A percentile compares a stretch with the other conserved stretches of the same genome.
Conservation (phyloP, 2,888 invertebrate genomes). For the Galerucella nymphaeae region DNA sequence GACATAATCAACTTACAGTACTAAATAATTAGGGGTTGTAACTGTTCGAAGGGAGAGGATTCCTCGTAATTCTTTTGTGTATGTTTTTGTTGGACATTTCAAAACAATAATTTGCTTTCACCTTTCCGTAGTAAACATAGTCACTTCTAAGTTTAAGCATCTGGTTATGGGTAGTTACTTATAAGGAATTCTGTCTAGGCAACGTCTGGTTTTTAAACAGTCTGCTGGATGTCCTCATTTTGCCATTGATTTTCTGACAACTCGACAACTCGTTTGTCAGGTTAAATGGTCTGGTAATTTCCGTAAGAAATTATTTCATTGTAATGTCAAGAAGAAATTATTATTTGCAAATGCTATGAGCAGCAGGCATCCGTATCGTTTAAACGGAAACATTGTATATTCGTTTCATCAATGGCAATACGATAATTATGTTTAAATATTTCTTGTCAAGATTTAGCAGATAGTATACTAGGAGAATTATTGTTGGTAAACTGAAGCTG, state of each 20-base stretch:
- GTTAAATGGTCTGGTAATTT: conserved; percentile 15
- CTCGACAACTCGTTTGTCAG: conserved; percentile 19
- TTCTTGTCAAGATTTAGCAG: background rate
- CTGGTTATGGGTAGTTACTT: conserved; percentile 41
- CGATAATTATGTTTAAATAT: background rate
- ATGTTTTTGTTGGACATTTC: background rate
- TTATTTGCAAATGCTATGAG: background rate
- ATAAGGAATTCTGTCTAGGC: conserved; percentile 46
- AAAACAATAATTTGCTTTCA: background rate
- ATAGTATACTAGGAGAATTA: background rate
- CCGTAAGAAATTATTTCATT: conserved; percentile 17
- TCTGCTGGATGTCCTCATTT: conserved; percentile 40
- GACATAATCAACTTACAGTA: no score
- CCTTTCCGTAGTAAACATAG: background rate
- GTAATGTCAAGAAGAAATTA: conserved; percentile 9
- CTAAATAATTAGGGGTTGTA: no score
- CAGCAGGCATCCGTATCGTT: conserved; percentile 1
- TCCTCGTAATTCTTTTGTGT: no score
- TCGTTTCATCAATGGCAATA: conserved; percentile 1
- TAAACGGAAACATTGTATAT: background rate
- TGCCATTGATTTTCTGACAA: conserved; percentile 34
- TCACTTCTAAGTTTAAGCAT: conserved; percentile 16
- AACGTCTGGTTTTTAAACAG: conserved; percentile 40
- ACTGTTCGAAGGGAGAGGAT: no score
- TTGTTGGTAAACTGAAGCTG: no score